Evolutionary conservation across 2,797 vertebrate species (phyloP), one percentile per base, ranked within the genome.

Genomic region (Gobionotothen gibberifrons): DNA sequence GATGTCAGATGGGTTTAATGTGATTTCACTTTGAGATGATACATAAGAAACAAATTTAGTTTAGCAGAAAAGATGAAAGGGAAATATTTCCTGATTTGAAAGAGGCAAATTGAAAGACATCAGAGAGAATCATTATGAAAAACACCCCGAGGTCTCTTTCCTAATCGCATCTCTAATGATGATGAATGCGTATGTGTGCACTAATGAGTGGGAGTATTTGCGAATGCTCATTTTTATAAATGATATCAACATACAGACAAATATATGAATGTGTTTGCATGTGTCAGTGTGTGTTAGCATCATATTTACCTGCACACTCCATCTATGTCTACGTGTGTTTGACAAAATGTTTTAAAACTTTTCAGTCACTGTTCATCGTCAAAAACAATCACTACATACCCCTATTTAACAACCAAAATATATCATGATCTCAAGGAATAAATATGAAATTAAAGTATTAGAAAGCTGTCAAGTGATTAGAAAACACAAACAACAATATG

Each of bases 131-230:
- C 47, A 65, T 65, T 56, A 82, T 56, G 66, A 81, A 84, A 74
- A 83, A 86, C 79, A 84, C 16, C 83, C 74, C 53, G 72, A 73
- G 73, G 87, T 59, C 77, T 88, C 70, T 83, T 91, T 88, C 78
- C 89, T 79, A 78, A 87, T 88, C 81, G 81, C 67, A 61, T 51
- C 4, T 32, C 56, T 86, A 89, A 91, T 86, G 83, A 87, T 85
- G 79, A 88, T 71, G 58, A 84, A 91, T 78, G 60, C 80, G 59
- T 47, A 46, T 39, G 22, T 63, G 16, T 60, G 58, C 57, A 44
- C 64, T 76, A 69, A 71, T 54, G 32, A 74, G 49, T 42, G 5
- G 8, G 40, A 65, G 15, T 32, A 61, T 72, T 61, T 60, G 13
- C 14, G 67, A 58, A 3, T 32, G 26, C 13, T 65, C 17, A 17